A percentile compares a stretch with the other conserved stretches of the same genome.
phyloP scores from a whole-genome alignment of 1,140 invertebrate genomes.

The Drosophila rufa region DNA sequence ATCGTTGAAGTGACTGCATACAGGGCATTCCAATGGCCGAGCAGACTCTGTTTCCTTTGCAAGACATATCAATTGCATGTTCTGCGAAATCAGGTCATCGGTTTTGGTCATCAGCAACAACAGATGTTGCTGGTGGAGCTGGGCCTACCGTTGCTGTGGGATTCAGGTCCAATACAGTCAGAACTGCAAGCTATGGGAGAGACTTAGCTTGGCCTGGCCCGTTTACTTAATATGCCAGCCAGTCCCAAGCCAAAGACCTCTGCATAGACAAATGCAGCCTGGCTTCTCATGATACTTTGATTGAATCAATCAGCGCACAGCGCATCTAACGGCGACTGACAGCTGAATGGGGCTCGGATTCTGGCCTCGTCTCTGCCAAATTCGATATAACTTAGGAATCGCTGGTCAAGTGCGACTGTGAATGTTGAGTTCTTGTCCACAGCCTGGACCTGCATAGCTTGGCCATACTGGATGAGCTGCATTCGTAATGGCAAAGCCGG shows the following conservation, averaged over 20 bases:
- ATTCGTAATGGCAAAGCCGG: slow-evolving; percentile 74
- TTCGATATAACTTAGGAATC: slow-evolving; percentile 18
- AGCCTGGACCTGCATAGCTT: slow-evolving; percentile 44
- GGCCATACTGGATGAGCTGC: slow-evolving; percentile 67
- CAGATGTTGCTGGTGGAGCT: slow-evolving; percentile 40
- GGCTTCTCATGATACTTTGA: slow-evolving; percentile 74
- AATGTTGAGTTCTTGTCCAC: slow-evolving; percentile 13
- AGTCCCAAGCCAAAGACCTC: slow-evolving; percentile 39
- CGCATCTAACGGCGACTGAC: slow-evolving; percentile 77
- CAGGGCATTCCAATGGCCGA: slow-evolving; percentile 37
- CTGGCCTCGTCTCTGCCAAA: slow-evolving; percentile 6
- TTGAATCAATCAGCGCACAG: slow-evolving; percentile 80
- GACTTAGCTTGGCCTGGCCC: slow-evolving; percentile 41
- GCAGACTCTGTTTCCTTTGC: slow-evolving; percentile 44
- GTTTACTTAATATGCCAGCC: slow-evolving; percentile 62
- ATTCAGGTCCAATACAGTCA: slow-evolving; percentile 38
- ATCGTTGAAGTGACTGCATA: background rate
- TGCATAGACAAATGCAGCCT: slow-evolving; percentile 16
- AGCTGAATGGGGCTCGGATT: slow-evolving; percentile 39
- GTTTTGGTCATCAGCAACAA: slow-evolving; percentile 70
- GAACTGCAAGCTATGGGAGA: slow-evolving; percentile 61
- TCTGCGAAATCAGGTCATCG: slow-evolving; percentile 72
- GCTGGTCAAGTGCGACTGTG: slow-evolving; percentile 33
- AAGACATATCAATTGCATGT: slow-evolving; percentile 79
- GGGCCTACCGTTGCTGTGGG: slow-evolving; percentile 35